Base-by-base conservation (phyloP, 2,888 invertebrate species). In the Parascotia fuliginaria region DNA sequence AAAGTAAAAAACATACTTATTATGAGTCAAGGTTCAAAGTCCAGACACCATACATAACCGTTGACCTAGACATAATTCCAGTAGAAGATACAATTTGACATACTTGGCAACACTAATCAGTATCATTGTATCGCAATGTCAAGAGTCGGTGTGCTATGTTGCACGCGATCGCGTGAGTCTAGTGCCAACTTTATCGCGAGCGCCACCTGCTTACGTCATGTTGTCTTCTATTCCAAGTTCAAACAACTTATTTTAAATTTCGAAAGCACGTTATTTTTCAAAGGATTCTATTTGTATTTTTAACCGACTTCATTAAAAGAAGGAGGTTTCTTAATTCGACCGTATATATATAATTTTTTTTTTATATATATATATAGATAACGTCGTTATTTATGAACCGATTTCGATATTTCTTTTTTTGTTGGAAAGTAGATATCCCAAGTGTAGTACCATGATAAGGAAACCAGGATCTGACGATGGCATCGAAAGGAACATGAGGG, bases 151-250 rank as follows among this genome's bases (percentile, higher is more conserved):
- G 31, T n/a, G 34, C 28, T 29, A 24, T 24, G 24, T 1, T 24
- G 47, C 71, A 71, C 65, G 71, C 71, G 63, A 71, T 71, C 58
- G 72, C 70, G 63, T 70, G 71, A 24, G 15, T 24, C 11, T 16
- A 34, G 29, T 42, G 48, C 51, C 52, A 60, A 65, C 42, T 62
- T 64, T 58, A 65, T 64, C 57, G 47, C 42, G 38, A 27, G 14
- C 15, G 57, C 49, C 55, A 50, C 51, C 63, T 47, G 48, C 51
- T 63, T 47, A 22, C 34, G 28, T 46, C 54, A 54, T 53, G 50
- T 42, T 28, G 36, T 13, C 5, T 38, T 32, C 37, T 49, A 34
- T 48, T 55, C 36, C 27, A 47, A 68, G 32, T 58, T 56, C 16
- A 40, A 52, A 65, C 56, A 51, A 60, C 38, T 65, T 55, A 34